Percentiles rank a stretch among this genome's conserved stretches.
Evolutionary conservation across 2,113 vertebrate species (phyloP).

Genomic region (Pandion haliaetus): DNA sequence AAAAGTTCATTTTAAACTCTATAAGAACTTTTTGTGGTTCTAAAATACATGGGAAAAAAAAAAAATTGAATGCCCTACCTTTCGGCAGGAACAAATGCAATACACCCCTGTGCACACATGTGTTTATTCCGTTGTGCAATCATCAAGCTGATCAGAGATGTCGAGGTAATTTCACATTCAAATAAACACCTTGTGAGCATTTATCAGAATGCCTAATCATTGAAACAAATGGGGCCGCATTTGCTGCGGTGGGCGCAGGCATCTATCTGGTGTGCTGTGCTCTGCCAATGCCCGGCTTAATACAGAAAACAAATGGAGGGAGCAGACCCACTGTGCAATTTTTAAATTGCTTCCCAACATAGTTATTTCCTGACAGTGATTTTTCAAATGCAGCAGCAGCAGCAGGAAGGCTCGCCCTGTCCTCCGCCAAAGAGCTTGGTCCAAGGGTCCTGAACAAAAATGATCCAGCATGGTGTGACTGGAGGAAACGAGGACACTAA

Average conservation of each 20-base stretch:
- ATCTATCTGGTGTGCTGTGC: neutral
- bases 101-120: neutral
- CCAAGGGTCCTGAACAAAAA: neutral
- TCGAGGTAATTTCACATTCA: constrained; percentile 25
- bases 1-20: neutral
- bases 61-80: neutral
- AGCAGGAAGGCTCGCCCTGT: neutral
- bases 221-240: neutral
- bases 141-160: neutral
- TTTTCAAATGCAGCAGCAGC: neutral
- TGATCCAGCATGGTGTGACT: rapidly evolving
- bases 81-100: neutral
- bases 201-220: neutral
- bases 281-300: neutral
- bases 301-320: neutral
- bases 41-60: neutral
- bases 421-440: neutral
- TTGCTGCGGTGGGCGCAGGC: neutral
- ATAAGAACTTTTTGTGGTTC: neutral
- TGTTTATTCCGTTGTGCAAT: neutral
- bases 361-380: neutral
- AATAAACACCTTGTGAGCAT: neutral
- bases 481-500: rapidly evolving
- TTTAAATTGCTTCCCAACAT: neutral
- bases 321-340: neutral